Base-by-base conservation (phyloP, 2,113 vertebrate species). In the Aspiorhynchus laticeps region DNA sequence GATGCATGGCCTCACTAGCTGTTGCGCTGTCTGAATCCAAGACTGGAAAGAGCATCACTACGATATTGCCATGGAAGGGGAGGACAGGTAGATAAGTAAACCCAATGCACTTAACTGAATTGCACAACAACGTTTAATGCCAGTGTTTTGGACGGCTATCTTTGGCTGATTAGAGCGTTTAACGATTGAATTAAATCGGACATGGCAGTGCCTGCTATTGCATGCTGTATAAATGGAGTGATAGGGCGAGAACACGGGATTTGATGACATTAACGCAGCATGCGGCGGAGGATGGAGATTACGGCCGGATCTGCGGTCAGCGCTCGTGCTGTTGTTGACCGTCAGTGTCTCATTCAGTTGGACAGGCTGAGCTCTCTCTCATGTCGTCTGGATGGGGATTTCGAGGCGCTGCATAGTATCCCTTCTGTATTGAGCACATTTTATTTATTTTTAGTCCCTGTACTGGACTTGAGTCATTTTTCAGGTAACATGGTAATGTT, bases 1-100 rank as follows among this genome's bases (percentile, higher is more conserved):
- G 75, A 48, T 33, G 85, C 31, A 14, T 74, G 86, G 77, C 86
- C 80, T 65, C 36, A 31, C 74, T 65, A 46, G 74, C 74, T 79
- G 84, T 80, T 83, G 26, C 41, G 48, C 78, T 38, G 86, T 76
- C 33, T 86, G 46, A 28, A 65, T 26, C 73, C 17, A 24, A 48
- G 41, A 53, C 56, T 76, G 19, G 33, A 53, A 10, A 67, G 21
- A 48, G 1, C n/a, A 56, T 73, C n/a, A 8, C 77, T 9, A 53
- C n/a, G 14, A 33, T 33, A 76, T 5, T 36, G 28, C 14, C 31
- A 24, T 31, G 71, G 59, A 59, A 36, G 19, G 21, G 15, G 74
- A 36, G 83, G 24, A 65, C 36, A 43, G 79, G 61, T 82, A 63
- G 33, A 2, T 53, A 10, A 8, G 10, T 5, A 36, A 71, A 36